Evolutionary conservation across 2,113 vertebrate species (phyloP).

Genomic region (Sinocyclocheilus grahami): DNA sequence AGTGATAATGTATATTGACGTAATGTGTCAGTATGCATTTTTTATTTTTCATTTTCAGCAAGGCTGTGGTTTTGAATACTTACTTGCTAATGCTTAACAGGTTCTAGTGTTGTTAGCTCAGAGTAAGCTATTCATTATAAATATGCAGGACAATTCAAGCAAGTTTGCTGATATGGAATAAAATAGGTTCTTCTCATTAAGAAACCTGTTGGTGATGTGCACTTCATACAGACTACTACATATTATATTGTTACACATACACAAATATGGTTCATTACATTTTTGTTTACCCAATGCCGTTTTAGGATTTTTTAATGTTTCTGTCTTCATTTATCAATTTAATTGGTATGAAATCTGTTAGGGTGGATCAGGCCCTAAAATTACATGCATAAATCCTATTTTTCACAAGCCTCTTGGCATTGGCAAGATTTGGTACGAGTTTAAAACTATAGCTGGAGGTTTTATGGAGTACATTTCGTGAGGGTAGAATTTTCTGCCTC

Average conservation of each 20-base stretch:
- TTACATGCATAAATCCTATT: constrained; percentile 9
- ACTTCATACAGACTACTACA: constrained; percentile 14
- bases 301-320: constrained; percentile 18
- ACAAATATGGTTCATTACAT: background rate
- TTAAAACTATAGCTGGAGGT: background rate
- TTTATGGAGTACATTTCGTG: background rate
- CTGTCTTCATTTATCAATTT: background rate
- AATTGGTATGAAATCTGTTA: background rate
- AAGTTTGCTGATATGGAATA: background rate
- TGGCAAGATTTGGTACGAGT: constrained; percentile 1
- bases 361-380: background rate
- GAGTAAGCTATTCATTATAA: background rate
- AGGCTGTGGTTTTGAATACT: background rate
- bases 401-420: constrained; percentile 20
- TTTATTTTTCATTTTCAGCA: background rate
- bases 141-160: background rate
- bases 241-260: background rate
- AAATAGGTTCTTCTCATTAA: background rate
- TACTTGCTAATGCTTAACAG: background rate
- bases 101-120: background rate
- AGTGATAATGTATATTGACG: background rate
- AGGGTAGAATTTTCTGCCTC: background rate
- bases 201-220: background rate
- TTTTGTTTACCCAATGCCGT: background rate
- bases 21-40: background rate